phyloP scores from a whole-genome alignment of 2,797 vertebrate species.

The Hydrophis major region DNA sequence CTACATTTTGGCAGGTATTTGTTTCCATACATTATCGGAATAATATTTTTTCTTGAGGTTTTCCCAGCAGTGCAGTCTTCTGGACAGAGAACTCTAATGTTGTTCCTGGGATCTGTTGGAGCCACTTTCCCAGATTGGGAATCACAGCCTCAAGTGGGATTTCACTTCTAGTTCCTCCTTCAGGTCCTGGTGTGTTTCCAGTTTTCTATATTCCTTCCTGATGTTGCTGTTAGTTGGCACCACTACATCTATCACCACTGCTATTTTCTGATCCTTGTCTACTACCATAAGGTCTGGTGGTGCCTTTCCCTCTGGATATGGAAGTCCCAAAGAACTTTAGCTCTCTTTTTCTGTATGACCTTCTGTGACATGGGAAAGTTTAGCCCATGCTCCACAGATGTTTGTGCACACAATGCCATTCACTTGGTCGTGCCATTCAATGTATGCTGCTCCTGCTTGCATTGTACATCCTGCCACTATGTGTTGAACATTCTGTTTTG shows the following conservation, averaged over 20 bases:
- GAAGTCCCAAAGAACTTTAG: not conserved
- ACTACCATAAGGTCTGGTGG: not conserved
- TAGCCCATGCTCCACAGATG: not conserved
- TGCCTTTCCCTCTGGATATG: not conserved
- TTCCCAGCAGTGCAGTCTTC: not conserved
- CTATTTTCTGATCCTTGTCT: not conserved
- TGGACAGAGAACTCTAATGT: not conserved
- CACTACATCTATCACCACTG: not conserved
- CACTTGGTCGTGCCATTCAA: not conserved
- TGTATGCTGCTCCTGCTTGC: not conserved
- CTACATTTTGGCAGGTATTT: not conserved
- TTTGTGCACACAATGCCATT: not conserved
- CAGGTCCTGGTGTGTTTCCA: not conserved
- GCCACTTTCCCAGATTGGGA: not conserved
- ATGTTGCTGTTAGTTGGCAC: not conserved
- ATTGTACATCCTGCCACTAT: not conserved
- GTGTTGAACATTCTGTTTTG: not conserved
- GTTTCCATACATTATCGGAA: not conserved
- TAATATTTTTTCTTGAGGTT: not conserved
- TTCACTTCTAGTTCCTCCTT: not conserved
- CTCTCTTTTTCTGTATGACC: not conserved
- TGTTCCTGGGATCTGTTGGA: not conserved
- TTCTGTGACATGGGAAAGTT: not conserved
- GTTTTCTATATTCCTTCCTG: not conserved
- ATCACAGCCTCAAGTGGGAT: not conserved